These are phyloP conservation scores for Candoia aspera DNA, from an alignment of 2,113 vertebrate genomes.

Conservation along the genomic window DNA sequence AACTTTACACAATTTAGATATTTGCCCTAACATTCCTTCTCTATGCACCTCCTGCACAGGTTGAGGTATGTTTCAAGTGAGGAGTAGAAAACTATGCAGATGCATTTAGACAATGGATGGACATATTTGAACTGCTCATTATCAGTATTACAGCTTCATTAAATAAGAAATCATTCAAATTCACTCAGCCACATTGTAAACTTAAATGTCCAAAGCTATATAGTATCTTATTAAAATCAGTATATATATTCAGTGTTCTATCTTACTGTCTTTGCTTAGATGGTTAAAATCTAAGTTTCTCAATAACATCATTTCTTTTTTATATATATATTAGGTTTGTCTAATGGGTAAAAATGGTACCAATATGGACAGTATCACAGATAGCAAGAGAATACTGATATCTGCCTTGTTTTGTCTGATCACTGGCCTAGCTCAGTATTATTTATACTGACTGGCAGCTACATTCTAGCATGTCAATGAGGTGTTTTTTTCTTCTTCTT, in stretches of 20 bases:
- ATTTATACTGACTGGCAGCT: background rate
- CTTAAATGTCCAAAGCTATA: background rate
- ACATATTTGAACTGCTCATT: background rate
- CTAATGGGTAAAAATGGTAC: background rate
- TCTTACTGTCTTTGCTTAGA: background rate
- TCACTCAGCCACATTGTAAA: background rate
- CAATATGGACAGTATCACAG: background rate
- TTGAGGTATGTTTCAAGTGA: background rate
- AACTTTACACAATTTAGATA: background rate
- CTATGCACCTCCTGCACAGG: background rate
- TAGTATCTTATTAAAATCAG: background rate
- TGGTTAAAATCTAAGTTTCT: background rate
- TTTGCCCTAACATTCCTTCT: background rate
- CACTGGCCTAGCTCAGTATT: background rate
- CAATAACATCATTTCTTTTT: background rate
- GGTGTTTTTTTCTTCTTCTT: background rate
- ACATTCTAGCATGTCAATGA: background rate
- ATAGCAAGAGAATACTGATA: background rate
- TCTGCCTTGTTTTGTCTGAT: background rate
- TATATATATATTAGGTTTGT: background rate
- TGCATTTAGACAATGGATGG: background rate
- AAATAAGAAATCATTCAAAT: background rate
- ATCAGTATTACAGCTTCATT: background rate
- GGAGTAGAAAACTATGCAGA: background rate
- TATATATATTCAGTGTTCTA: background rate